Evolutionary conservation across 2,797 vertebrate species (phyloP).

Genomic region (Scomberomorus guttatus): DNA sequence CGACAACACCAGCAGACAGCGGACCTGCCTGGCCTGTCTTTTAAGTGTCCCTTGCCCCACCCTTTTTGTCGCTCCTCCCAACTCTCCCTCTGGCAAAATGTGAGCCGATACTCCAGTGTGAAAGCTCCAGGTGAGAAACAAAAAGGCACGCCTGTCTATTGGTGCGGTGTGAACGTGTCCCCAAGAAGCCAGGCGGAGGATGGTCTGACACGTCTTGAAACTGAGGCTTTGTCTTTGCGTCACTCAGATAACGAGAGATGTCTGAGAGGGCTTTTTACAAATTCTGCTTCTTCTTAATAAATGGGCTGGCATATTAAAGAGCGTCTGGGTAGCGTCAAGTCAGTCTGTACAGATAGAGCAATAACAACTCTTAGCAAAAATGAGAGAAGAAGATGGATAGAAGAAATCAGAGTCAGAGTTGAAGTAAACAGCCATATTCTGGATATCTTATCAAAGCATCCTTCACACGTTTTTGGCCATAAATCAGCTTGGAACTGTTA

Average conservation of each 20-base stretch:
- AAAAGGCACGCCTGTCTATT: constrained; percentile 54
- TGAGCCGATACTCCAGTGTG: not conserved
- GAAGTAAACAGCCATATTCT: not conserved
- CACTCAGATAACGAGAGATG: constrained; percentile 26
- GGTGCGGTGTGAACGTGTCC: constrained; percentile 5
- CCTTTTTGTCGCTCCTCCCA: not conserved
- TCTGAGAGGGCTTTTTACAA: constrained; percentile 14
- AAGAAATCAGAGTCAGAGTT: not conserved
- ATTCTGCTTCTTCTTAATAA: constrained; percentile 35
- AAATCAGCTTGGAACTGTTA: constrained; percentile 8
- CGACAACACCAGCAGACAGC: constrained; percentile 8
- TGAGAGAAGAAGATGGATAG: not conserved
- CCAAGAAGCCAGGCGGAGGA: not conserved
- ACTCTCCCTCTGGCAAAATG: not conserved
- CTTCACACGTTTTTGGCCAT: not conserved
- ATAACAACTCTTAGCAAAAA: not conserved
- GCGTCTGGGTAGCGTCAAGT: not conserved
- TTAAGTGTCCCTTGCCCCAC: not conserved
- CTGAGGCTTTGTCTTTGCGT: constrained; percentile 4
- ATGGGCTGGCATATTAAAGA: not conserved
- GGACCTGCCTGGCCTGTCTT: constrained; percentile 18
- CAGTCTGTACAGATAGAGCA: not conserved
- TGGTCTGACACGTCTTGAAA: constrained; percentile 21
- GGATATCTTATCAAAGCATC: not conserved
- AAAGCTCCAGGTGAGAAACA: constrained; percentile 31